Percentiles rank a stretch among this genome's conserved stretches.
Conservation (phyloP, 2,797 vertebrate species). For the Oreortyx pictus region DNA sequence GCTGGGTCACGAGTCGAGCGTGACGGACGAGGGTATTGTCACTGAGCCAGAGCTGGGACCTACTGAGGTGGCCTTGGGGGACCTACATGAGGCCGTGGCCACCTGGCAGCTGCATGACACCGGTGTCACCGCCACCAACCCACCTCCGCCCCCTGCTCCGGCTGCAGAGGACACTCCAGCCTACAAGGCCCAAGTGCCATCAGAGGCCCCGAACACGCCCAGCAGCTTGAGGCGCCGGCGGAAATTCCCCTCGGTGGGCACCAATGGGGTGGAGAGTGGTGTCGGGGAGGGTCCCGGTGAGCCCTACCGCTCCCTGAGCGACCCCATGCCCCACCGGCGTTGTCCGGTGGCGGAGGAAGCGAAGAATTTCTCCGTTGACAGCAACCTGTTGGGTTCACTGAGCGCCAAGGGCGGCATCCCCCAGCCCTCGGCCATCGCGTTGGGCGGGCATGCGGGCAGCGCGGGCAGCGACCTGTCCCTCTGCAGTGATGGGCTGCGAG, state of each 20-base stretch:
- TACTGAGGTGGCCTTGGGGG: conserved; percentile 75
- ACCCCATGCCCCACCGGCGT: conserved; percentile 96
- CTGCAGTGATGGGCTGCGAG: conserved; percentile 88
- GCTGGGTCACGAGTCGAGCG: conserved; percentile 91
- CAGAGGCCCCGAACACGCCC: conserved; percentile 88
- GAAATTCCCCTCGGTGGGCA: conserved; percentile 87
- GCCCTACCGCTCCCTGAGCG: conserved; percentile 92
- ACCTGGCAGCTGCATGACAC: conserved; percentile 78
- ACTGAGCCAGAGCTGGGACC: conserved; percentile 88
- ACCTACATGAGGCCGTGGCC: conserved; percentile 80
- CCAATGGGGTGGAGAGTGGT: conserved; percentile 86
- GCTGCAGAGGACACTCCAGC: conserved; percentile 62
- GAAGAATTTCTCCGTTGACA: conserved; percentile 88
- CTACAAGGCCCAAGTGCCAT: conserved; percentile 74
- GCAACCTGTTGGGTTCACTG: conserved; percentile 92
- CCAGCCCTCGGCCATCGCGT: conserved; percentile 68
- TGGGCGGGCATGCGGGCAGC: conserved; percentile 86
- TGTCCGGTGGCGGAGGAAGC: conserved; percentile 83
- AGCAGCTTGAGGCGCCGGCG: conserved; percentile 88
- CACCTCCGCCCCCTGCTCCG: background rate
- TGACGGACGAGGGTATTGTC: conserved; percentile 97
- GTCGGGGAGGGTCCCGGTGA: conserved; percentile 82
- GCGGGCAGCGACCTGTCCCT: conserved; percentile 92
- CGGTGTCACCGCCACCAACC: background rate
- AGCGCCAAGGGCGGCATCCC: conserved; percentile 83